phyloP scores from a whole-genome alignment of 1,140 invertebrate species.

The Bilobella aurantiaca region DNA sequence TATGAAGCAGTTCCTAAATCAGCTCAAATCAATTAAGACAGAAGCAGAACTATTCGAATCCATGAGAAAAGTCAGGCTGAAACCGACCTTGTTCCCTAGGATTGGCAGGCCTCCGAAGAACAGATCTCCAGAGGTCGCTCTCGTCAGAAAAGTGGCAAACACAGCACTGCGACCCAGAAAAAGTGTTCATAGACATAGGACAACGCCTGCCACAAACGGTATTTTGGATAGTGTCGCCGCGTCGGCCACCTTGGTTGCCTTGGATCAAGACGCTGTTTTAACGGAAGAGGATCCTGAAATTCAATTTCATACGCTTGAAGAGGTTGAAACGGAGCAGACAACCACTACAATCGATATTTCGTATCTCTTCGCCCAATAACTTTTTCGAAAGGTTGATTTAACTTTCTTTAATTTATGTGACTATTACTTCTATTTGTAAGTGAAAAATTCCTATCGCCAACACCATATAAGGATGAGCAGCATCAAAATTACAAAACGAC shows the following conservation, averaged over 20 bases:
- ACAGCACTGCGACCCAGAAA: too few species aligned
- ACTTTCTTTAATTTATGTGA: too few species aligned
- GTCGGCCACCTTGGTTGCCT: neutral
- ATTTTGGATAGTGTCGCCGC: too few species aligned
- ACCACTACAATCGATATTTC: neutral
- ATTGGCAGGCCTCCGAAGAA: neutral
- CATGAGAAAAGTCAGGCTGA: neutral
- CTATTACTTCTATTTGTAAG: too few species aligned
- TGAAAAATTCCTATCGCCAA: too few species aligned
- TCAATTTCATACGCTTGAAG: neutral
- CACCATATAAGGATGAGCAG: too few species aligned
- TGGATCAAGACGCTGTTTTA: neutral
- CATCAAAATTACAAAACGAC: too few species aligned
- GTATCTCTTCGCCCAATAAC: neutral
- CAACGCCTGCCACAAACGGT: too few species aligned
- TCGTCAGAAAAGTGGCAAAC: neutral
- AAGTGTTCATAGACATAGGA: too few species aligned
- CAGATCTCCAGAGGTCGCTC: neutral
- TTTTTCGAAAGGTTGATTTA: too few species aligned
- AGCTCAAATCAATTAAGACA: neutral
- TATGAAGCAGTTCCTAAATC: neutral
- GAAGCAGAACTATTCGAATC: neutral
- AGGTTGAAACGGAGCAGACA: neutral
- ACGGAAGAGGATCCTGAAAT: neutral
- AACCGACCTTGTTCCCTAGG: neutral